A percentile compares a stretch with the other conserved stretches of the same genome.
phyloP scores from a whole-genome alignment of 2,888 invertebrate genomes.

The Tiliacea citrago region DNA sequence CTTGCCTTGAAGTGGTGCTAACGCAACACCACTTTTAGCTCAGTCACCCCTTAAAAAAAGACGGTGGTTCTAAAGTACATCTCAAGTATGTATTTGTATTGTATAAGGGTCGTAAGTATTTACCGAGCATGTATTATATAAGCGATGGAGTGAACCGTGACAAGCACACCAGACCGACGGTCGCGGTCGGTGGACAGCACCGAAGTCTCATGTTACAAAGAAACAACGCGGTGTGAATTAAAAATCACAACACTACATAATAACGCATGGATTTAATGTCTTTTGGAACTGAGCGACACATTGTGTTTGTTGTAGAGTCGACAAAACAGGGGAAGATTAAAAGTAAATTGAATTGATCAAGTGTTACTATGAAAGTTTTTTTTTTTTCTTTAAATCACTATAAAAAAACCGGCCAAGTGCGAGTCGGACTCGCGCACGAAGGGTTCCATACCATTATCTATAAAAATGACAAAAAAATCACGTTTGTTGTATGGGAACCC shows the following conservation, averaged over 20 bases:
- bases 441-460: no score
- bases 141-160: conserved; percentile 72
- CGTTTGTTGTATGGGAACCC: no score
- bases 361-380: neutral
- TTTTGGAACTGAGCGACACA: conserved; percentile 52
- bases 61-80: conserved; percentile 33
- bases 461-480: no score
- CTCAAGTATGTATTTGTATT: conserved; percentile 48
- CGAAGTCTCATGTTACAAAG: conserved; percentile 77
- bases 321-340: conserved; percentile 40
- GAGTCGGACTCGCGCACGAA: no score
- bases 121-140: conserved; percentile 68
- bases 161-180: conserved; percentile 73
- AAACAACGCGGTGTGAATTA: conserved; percentile 80
- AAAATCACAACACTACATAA: conserved; percentile 70
- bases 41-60: conserved; percentile 42
- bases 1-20: conserved; percentile 38
- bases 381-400: neutral
- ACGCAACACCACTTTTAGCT: conserved; percentile 39
- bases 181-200: conserved; percentile 78
- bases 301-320: conserved; percentile 52
- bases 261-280: conserved; percentile 59
- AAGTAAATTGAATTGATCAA: neutral
- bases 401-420: no score
- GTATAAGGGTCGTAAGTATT: conserved; percentile 59